A percentile compares a stretch with the other conserved stretches of the same genome.
phyloP scores from a whole-genome alignment of 2,888 invertebrate genomes.

The Malthinus seriepunctatus region DNA sequence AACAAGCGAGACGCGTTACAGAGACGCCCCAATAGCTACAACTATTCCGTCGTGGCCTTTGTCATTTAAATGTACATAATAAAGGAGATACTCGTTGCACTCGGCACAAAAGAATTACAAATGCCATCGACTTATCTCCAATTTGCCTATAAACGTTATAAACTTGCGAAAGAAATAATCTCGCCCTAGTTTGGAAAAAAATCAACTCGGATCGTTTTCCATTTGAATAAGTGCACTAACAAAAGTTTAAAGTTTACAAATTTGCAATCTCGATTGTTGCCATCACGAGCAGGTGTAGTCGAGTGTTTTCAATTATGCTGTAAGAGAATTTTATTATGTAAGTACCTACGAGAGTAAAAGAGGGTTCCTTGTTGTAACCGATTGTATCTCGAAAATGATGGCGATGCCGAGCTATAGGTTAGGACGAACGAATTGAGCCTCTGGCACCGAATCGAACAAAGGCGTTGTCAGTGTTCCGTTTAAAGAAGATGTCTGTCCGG shows the following conservation, averaged over 20 bases:
- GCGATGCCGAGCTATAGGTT: constrained; percentile 14
- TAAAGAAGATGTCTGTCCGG: constrained; percentile 44
- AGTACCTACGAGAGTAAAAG: background rate
- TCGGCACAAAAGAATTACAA: constrained; percentile 28
- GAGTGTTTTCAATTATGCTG: background rate
- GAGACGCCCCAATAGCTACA: constrained; percentile 29
- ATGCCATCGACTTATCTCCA: constrained; percentile 4
- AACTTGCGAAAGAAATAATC: background rate
- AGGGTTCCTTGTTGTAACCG: constrained; percentile 17
- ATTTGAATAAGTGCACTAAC: no score
- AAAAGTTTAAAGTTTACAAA: no score
- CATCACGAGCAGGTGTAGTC: background rate
- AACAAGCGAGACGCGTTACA: constrained; percentile 38
- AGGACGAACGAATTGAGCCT: constrained; percentile 32
- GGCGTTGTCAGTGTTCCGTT: constrained; percentile 39
- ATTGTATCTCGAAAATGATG: constrained; percentile 22
- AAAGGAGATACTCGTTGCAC: constrained; percentile 5
- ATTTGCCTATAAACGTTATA: constrained; percentile 5
- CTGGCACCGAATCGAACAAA: constrained; percentile 44
- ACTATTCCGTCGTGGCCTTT: constrained; percentile 21
- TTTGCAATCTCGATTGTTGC: no score
- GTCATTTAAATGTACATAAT: constrained; percentile 28
- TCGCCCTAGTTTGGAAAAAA: no score
- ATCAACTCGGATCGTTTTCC: no score
- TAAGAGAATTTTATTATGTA: constrained; percentile 1